Evolutionary conservation across 2,113 vertebrate genomes (phyloP), one percentile per base, ranked within the genome.

Genomic region (Menura novaehollandiae): DNA sequence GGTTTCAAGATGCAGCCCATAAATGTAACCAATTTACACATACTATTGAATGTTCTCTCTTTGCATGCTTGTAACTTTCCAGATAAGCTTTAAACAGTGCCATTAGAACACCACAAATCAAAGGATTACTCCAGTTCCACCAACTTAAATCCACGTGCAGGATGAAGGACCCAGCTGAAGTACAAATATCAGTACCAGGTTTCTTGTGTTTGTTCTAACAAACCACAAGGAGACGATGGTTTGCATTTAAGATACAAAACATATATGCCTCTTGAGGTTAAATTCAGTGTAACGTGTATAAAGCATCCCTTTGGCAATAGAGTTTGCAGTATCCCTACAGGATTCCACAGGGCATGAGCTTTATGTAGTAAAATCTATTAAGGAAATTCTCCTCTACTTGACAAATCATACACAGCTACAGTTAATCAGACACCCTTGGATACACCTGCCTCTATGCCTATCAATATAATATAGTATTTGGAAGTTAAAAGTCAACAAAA

Each of bases 391-490:
- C 95, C 96, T 98, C 96, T 97, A 97, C 91, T 94, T 62, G 96
- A 98, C 95, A 97, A 94, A 91, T 94, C 94, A 85, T 92, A 96
- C 47, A 81, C 86, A 94, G 93, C 97, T 98, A 98, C 79, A 97
- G 96, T 97, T 97, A 97, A 98, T 94, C 96, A 97, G 88, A 98
- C 92, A 98, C 98, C 97, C 98, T 92, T 96, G 96, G 97, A 98
- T 95, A 97, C 90, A 96, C 96, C 98, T 99, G 98, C 98, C 99
- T 98, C 98, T 98, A 99, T 98, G 98, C 99, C 99, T 99, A 98
- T 97, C 98, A 98, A 98, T 99, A 97, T 47, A 98, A 98, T 98
- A 97, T 98, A 98, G 97, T 98, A 98, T 99, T 99, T 99, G 98
- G 98, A 99, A 98, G 96, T 98, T 96, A 98, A 97, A 98, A 98